A percentile compares a stretch with the other conserved stretches of the same genome.
These are phyloP conservation scores for Botrylloides violaceus DNA, from an alignment of 23 tunicate genomes.

Conservation along the genomic window DNA sequence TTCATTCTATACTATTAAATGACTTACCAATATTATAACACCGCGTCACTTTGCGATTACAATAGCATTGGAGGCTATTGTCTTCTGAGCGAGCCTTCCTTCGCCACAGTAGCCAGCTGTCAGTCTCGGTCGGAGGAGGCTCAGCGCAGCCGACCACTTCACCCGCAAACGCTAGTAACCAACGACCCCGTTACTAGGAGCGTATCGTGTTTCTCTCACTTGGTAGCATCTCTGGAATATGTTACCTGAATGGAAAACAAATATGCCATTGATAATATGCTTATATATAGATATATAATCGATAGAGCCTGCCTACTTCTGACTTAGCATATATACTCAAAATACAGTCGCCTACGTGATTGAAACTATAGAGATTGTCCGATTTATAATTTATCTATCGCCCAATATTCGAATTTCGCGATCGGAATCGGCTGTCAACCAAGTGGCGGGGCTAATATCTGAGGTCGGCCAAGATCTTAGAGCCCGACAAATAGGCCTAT, in stretches of 20 bases:
- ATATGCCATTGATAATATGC: not conserved
- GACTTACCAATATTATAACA: not conserved
- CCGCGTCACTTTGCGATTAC: slow-evolving; percentile 2
- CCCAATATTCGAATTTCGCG: no score
- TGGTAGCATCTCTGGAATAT: not conserved
- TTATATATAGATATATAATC: not conserved
- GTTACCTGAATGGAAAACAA: not conserved
- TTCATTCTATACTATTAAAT: not conserved
- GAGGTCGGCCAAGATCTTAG: no score
- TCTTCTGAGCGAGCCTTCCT: not conserved
- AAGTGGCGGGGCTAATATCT: no score
- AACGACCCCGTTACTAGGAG: not conserved
- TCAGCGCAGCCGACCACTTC: not conserved
- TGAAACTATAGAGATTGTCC: no score
- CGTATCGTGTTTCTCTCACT: not conserved
- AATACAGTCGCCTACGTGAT: no score
- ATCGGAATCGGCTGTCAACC: no score
- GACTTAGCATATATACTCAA: no score
- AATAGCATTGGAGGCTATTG: not conserved
- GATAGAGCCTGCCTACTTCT: no score
- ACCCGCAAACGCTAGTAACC: not conserved
- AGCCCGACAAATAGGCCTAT: no score
- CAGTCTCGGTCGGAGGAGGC: not conserved
- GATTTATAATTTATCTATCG: no score
- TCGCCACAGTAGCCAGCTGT: not conserved